phyloP scores from a whole-genome alignment of 2,113 vertebrate species.

The Colossoma macropomum region DNA sequence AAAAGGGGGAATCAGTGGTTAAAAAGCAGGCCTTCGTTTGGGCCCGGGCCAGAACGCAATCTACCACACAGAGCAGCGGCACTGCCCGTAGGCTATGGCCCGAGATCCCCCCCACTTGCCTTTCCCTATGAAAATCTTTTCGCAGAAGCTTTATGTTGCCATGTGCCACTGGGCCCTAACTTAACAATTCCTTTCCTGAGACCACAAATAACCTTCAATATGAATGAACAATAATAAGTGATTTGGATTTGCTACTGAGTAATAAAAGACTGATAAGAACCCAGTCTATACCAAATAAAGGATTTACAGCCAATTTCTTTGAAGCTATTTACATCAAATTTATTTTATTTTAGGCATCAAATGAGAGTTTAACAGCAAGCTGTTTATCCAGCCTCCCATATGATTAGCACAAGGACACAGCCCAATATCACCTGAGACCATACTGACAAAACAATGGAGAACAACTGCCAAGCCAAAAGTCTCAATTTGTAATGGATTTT shows the following conservation, averaged over 20 bases:
- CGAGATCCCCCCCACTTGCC: slow-evolving; percentile 62
- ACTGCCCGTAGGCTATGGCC: slow-evolving; percentile 67
- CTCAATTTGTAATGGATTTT: slow-evolving; percentile 2
- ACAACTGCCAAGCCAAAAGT: slow-evolving; percentile 13
- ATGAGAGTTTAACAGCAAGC: slow-evolving; percentile 45
- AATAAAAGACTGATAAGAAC: slow-evolving; percentile 9
- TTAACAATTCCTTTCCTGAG: slow-evolving; percentile 62
- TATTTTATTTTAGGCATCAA: slow-evolving; percentile 10
- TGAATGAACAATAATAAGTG: slow-evolving; percentile 69
- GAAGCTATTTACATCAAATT: not conserved
- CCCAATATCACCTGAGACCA: slow-evolving; percentile 40
- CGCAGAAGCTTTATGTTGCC: slow-evolving; percentile 60
- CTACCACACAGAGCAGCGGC: slow-evolving; percentile 72
- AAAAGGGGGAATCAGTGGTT: slow-evolving; percentile 80
- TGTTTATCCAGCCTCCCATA: slow-evolving; percentile 26
- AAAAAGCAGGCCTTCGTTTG: slow-evolving; percentile 79
- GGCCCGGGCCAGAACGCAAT: slow-evolving; percentile 74
- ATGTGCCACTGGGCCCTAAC: slow-evolving; percentile 69
- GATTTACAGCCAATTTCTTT: slow-evolving; percentile 5
- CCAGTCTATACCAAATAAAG: slow-evolving; percentile 7
- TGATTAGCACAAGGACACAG: slow-evolving; percentile 39
- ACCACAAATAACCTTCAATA: slow-evolving; percentile 66
- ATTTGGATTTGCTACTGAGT: slow-evolving; percentile 35
- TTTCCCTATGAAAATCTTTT: slow-evolving; percentile 54
- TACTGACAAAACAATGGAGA: slow-evolving; percentile 48